phyloP scores from a whole-genome alignment of 2,797 vertebrate genomes.

The Linurgus olivaceus region DNA sequence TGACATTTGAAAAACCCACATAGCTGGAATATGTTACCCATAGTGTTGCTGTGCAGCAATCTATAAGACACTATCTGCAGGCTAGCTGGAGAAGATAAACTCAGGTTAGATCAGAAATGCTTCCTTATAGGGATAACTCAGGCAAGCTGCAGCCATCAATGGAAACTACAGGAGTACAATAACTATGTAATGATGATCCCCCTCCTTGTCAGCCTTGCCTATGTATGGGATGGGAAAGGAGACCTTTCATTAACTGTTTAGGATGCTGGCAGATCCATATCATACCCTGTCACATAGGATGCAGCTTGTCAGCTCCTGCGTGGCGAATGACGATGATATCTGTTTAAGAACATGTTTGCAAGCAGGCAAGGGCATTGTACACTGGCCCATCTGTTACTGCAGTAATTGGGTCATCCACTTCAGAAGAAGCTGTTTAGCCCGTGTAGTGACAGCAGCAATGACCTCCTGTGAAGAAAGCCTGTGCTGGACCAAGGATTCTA shows the following conservation, averaged over 20 bases:
- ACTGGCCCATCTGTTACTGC: constrained; percentile 21
- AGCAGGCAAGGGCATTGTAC: neutral
- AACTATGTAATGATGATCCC: neutral
- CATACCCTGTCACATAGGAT: neutral
- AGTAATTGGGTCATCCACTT: constrained; percentile 26
- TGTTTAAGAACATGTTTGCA: neutral
- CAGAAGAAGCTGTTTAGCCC: neutral
- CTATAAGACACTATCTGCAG: neutral
- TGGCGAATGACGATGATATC: neutral
- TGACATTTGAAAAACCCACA: neutral
- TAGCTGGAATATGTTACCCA: neutral
- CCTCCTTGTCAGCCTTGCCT: neutral
- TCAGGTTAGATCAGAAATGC: neutral
- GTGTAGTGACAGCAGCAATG: neutral
- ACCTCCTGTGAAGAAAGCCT: neutral
- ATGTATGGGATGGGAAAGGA: neutral
- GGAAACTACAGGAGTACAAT: neutral
- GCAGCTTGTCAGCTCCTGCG: neutral
- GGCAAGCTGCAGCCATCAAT: neutral
- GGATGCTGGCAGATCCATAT: neutral
- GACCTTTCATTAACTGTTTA: neutral
- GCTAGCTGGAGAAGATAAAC: neutral
- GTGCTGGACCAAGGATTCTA: neutral
- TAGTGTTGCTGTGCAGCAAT: neutral
- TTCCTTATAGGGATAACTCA: neutral